Base-by-base conservation (phyloP, 2,797 vertebrate species). In the Bradypodion ventrale region DNA sequence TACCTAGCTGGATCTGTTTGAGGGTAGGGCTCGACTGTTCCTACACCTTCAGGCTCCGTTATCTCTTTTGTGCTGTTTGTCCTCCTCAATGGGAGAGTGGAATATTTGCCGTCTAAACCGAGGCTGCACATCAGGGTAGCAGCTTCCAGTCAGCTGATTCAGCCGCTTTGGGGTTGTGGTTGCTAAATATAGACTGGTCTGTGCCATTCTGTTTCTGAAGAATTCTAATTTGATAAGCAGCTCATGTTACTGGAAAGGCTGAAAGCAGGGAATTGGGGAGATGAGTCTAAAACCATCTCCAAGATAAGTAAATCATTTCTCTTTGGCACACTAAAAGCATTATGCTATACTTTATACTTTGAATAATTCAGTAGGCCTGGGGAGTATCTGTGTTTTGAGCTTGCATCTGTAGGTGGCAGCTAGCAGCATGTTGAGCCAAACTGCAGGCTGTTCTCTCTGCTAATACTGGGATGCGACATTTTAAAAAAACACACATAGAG, bases 71-170 rank as follows among this genome's bases (percentile, higher is more conserved):
- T 1, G n/a, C 82, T 80, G 62, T 46, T 13, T 52, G 76, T 83
- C 66, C 77, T 62, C 60, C 40, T 72, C 84, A 83, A 78, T 78
- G 1, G 16, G 84, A 3, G 88, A 29, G 9, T 85, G 5, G 89
- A 83, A 59, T 83, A 21, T 44, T 88, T 72, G 92, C 90, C 85
- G 89, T 66, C 91, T 89, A 12, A 85, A 85, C 87, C 87, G 40
- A 46, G 73, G 62, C 91, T 70, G 42, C 78, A 89, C 90, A 87
- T 32, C 89, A 70, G 84, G 90, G 90, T 92, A 89, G 82, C 90
- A 86, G 91, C 91, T 87, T 92, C 83, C 91, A 86, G 92, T 93
- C 94, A 94, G 93, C 94, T 94, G 94, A 94, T 91, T 35, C 83
- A 1, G 85, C 92, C 83, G 94, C 90, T 91, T 90, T 83, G 92